Base-by-base conservation (phyloP, 1,140 invertebrate species). In the Bombus waltoni region DNA sequence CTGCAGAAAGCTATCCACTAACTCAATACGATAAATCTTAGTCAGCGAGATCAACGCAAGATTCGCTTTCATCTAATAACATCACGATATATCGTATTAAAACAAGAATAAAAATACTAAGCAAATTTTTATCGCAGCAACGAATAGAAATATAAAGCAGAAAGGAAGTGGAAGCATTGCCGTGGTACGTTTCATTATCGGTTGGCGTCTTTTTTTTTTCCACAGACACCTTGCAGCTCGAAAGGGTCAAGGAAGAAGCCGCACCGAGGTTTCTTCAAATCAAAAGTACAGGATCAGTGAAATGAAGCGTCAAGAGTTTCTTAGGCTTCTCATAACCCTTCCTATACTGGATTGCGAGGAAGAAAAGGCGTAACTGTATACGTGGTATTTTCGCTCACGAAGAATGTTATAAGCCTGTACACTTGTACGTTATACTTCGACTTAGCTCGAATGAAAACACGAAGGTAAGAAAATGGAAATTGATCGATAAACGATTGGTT, bases 241-340 rank as follows among this genome's bases (percentile, higher is more conserved):
- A 57, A n/a, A 75, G 70, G 40, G 74, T 76, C n/a, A 76, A 59
- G 73, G 38, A 75, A 47, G 47, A 75, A 73, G 40, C 71, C 71
- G 35, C 44, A 76, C 6, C 32, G 25, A 28, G 35, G 35, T 15
- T 76, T 76, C 32, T 53, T 76, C 32, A 53, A 76, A 76, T 53
- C 38, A 35, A 57, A 22, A 47, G 42, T 40, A 35, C 25, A 79
- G 62, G 42, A 35, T 78, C 77, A 28, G 40, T 68, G 77, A 79
- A 68, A 79, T 53, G 32, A 79, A 68, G 77, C 62, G 42, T 68
- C 32, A 11, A 13, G 62, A 79, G 68, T 68, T 79, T 68, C 40
- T 68, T 42, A 35, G 77, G 65, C 77, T 79, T 79, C 62, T 4
- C 38, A 38, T 66, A 42, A 66, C 11, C 42, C 62, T 79, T 13